Evolutionary conservation across 1,140 invertebrate species (phyloP), one percentile per base, ranked within the genome.

Genomic region (Drosophila kikkawai): DNA sequence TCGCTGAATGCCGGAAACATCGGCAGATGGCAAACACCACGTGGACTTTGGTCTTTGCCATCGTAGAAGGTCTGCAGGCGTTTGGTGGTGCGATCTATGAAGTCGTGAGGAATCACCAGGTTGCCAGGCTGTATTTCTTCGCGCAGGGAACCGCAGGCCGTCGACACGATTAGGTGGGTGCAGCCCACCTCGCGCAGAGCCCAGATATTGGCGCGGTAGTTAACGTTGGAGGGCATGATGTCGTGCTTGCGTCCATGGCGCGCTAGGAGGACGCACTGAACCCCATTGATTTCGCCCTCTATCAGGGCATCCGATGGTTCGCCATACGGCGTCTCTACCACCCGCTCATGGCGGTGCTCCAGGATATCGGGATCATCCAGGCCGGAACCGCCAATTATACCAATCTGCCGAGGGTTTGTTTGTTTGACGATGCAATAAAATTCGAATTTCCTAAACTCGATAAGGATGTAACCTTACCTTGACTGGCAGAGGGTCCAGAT

Each of bases 131-230:
- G 92, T 60, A 99, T 97, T 13, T 97, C 93, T 93, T 99, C 97
- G 48, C 95, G 94, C 26, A 99, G 94, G 1, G 98, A 99, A 1
- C 99, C 99, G 36, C 91, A 92, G 7, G 91, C 91, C 0, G 91
- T 92, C 8, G 91, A 94, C 6, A 97, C 98, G 59, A 99, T 94
- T 9, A 99, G 93, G 92, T 99, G 98, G 0, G 98, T 99, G 91
- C 98, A 99, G 0, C 98, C 98, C 57, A 95, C 94, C 61, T 96
- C 87, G 75, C 97, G 96, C 57, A 99, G 93, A 1, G 98, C 98
- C 96, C 97, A 98, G 50, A 99, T 96, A 92, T 99, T 99, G 4
- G 99, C 99, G 69, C 98, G 95, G 93, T 99, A 99, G 93, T 99
- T 99, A 0, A 99, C 92, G 60, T 93, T 92, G 7, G 90, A 85